Base-by-base conservation (phyloP, 2,113 vertebrate species). In the Phainopepla nitens region DNA sequence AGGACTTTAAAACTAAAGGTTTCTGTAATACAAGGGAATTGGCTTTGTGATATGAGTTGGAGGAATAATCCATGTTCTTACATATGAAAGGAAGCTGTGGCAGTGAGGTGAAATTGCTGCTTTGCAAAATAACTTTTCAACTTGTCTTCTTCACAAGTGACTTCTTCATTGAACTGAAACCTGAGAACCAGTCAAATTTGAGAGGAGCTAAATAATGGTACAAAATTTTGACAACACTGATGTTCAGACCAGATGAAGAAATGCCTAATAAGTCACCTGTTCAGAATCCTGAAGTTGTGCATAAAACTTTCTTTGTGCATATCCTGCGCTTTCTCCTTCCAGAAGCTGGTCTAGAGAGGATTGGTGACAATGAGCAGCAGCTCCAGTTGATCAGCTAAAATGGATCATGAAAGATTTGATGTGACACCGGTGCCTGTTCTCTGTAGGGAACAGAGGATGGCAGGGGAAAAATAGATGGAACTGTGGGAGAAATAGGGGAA, bases 71-170 rank as follows among this genome's bases (percentile, higher is more conserved):
- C 47, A 11, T 33, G 13, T 31, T 27, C n/a, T 56, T 54, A 2
- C 0, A 0, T 18, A 25, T 0, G 2, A 50, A 66, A 62, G 25
- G 17, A 45, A 78, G 17, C 47, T 41, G 36, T 50, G 61, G 14
- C 33, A 15, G 18, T 88, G 57, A 58, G 24, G 23, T 68, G 57
- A 22, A 80, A 31, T 31, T 25, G n/a, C 28, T 56, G 24, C 45
- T 79, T 76, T 79, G 35, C 23, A 44, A 56, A 93, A 64, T 35
- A 68, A 18, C 13, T 71, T 84, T 62, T 77, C 25, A 77, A 18
- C 23, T 6, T 0, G 2, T 82, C 17, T 39, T 69, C 24, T 51
- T 91, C 33, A 47, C 16, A 39, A 35, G 19, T 42, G 29, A 62
- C 24, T 56, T 47, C 13, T 8, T 80, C 15, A 18, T 71, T 71